Conservation (phyloP, 35 echinoderm and acorn worm species). For the Apostichopus californicus region DNA sequence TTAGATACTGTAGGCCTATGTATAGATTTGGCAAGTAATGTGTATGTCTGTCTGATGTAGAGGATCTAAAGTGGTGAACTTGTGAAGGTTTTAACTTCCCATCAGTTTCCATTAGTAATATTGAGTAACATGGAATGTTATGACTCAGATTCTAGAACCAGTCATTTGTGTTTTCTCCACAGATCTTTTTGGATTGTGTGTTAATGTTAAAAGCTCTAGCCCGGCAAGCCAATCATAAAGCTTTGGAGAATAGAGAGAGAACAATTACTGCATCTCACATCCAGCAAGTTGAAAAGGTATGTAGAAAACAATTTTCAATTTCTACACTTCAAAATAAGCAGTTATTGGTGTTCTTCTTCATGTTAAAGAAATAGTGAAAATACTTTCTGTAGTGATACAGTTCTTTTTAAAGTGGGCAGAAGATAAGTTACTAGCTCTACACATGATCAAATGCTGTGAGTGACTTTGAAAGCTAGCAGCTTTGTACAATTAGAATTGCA, state of each 20-base stretch:
- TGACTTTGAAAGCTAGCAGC: too few species aligned
- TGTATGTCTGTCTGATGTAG: too few species aligned
- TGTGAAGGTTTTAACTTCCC: too few species aligned
- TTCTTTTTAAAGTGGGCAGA: too few species aligned
- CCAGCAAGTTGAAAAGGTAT: slow-evolving; percentile 61
- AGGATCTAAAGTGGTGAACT: too few species aligned
- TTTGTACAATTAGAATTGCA: too few species aligned
- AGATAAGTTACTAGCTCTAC: not conserved
- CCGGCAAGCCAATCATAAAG: slow-evolving; percentile 56
- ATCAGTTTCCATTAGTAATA: too few species aligned
- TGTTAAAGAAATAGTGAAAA: not conserved
- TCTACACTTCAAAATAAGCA: not conserved
- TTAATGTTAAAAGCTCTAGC: slow-evolving; percentile 65
- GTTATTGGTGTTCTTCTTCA: not conserved
- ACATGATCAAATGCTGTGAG: too few species aligned
- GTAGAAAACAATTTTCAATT: not conserved
- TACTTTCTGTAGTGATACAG: too few species aligned
- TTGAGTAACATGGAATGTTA: not conserved
- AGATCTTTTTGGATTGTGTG: slow-evolving; percentile 84
- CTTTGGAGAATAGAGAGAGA: slow-evolving; percentile 70
- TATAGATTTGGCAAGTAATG: too few species aligned
- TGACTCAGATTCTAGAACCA: not conserved
- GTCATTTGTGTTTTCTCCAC: not conserved
- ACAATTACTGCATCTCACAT: slow-evolving; percentile 64
- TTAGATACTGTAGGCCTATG: not conserved